Evolutionary conservation across 2,888 invertebrate genomes (phyloP).

Genomic region (Diaphora mendica): DNA sequence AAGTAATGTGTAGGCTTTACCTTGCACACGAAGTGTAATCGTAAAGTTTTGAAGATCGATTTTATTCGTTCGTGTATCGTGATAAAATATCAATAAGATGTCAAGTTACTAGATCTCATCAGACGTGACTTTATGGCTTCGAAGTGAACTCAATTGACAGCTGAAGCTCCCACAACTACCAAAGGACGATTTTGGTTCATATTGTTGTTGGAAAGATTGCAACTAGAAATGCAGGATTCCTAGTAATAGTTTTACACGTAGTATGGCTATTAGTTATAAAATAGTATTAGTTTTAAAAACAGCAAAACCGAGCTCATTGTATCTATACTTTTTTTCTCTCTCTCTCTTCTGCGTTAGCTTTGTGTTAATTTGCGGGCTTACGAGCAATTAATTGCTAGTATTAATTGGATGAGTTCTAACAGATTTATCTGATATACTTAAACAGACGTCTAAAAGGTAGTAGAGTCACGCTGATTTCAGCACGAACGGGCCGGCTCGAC

Average conservation of each 20-base stretch:
- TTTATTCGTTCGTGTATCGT: neutral
- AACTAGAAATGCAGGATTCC: neutral
- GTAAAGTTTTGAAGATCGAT: neutral
- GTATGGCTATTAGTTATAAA: neutral
- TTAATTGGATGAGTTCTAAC: neutral
- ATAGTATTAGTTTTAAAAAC: no score
- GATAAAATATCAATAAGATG: neutral
- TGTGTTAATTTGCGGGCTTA: no score
- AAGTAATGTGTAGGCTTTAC: slow-evolving; percentile 32
- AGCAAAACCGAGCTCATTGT: no score
- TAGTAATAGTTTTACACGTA: neutral
- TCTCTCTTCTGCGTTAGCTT: no score
- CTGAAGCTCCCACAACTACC: neutral
- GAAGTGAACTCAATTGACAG: neutral
- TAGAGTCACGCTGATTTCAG: no score
- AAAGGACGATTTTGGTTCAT: neutral
- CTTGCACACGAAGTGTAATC: slow-evolving; percentile 22
- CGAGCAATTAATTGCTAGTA: neutral
- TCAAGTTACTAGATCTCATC: neutral
- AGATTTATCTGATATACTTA: neutral
- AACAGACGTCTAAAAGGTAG: neutral
- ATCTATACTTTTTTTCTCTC: no score
- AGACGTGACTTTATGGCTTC: neutral
- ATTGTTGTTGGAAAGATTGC: neutral
- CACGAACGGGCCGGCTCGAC: no score